These are phyloP conservation scores for Sesamia inferens DNA, from an alignment of 2,888 invertebrate genomes.

Conservation along the genomic window DNA sequence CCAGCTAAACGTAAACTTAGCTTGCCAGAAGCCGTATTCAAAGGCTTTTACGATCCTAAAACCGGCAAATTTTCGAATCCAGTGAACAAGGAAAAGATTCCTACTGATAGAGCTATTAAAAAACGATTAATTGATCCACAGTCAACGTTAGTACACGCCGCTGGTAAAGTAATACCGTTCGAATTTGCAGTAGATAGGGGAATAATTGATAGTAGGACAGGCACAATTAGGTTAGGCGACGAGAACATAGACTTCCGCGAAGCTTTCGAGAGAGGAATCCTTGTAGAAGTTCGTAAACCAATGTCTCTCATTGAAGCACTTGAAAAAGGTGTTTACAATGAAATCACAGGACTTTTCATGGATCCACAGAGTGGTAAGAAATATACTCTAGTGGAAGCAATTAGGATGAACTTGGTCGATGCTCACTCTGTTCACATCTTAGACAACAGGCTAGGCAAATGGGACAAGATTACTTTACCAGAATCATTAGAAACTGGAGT, in stretches of 20 bases:
- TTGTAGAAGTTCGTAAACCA: conserved; percentile 95
- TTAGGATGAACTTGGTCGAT: conserved; percentile 95
- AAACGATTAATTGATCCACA: conserved; percentile 96
- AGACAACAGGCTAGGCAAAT: conserved; percentile 93
- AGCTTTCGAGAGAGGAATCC: conserved; percentile 95
- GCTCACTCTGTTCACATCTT: conserved; percentile 95
- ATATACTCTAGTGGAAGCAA: conserved; percentile 95
- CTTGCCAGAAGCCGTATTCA: conserved; percentile 96
- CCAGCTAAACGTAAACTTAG: conserved; percentile 95
- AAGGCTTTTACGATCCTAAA: conserved; percentile 96
- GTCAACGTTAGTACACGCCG: conserved; percentile 95
- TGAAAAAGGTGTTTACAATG: conserved; percentile 94
- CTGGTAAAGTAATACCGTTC: conserved; percentile 95
- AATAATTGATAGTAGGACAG: conserved; percentile 93
- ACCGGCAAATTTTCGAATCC: conserved; percentile 95
- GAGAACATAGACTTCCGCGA: conserved; percentile 94
- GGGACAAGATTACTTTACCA: conserved; percentile 94
- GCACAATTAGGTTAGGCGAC: conserved; percentile 91
- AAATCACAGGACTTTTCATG: conserved; percentile 94
- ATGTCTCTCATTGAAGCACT: conserved; percentile 95
- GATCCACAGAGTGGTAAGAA: conserved; percentile 95
- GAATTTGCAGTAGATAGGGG: conserved; percentile 94
- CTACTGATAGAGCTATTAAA: conserved; percentile 95
- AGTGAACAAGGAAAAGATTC: conserved; percentile 94
- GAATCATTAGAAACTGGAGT: conserved; percentile 94